phyloP scores from a whole-genome alignment of 2,888 invertebrate genomes.

The Alentia gelatinosa region DNA sequence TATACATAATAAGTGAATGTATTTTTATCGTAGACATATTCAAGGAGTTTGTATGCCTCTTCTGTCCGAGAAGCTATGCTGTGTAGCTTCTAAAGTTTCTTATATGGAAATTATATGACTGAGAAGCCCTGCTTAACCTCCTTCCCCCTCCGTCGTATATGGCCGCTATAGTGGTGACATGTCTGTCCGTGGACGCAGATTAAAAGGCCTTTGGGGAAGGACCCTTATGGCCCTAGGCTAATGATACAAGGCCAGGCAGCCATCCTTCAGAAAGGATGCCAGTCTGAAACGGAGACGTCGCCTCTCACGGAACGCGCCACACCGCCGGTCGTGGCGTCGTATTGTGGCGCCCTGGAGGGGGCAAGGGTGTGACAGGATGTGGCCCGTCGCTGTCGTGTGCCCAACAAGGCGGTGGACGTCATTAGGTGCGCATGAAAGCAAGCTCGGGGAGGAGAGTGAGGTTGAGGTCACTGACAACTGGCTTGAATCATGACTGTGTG shows the following conservation, averaged over 20 bases:
- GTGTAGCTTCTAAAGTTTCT: too few relatives aligned
- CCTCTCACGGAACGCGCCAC: neutral
- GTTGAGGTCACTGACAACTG: neutral
- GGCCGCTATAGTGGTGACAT: neutral
- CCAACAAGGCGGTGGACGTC: neutral
- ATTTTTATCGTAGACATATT: too few relatives aligned
- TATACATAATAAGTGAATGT: too few relatives aligned
- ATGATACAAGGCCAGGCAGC: neutral
- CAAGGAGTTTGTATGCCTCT: too few relatives aligned
- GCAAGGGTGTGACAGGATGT: neutral
- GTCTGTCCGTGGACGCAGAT: neutral
- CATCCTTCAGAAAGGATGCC: neutral
- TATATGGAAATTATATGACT: too few relatives aligned
- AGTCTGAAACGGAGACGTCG: neutral
- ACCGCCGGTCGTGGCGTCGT: neutral
- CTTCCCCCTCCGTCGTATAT: neutral
- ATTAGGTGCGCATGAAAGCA: neutral
- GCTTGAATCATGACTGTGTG: neutral
- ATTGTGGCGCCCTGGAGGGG: neutral
- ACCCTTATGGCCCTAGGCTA: neutral
- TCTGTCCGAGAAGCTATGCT: too few relatives aligned
- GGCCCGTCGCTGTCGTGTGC: neutral
- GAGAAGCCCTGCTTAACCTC: too few relatives aligned
- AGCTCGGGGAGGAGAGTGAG: neutral
- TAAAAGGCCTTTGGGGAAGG: neutral